Conservation (phyloP, 2,888 invertebrate genomes). For the Tetramorium bicarinatum region DNA sequence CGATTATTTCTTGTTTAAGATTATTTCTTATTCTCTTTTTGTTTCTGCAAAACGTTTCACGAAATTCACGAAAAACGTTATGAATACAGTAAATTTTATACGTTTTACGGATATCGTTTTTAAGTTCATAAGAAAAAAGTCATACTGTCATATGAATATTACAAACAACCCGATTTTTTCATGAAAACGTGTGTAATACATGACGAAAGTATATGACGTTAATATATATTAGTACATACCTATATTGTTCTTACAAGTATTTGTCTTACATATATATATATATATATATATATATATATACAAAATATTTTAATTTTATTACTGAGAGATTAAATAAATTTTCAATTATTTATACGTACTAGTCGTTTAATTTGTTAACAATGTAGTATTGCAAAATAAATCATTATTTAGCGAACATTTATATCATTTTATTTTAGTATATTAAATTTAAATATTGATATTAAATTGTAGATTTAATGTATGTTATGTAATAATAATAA, state of each 20-base stretch:
- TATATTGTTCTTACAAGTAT: conserved; percentile 54
- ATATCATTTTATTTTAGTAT: conserved; percentile 7
- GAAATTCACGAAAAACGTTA: conserved; percentile 73
- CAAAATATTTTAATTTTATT: conserved; percentile 24
- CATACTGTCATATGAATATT: conserved; percentile 51
- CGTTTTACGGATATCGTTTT: conserved; percentile 76
- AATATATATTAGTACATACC: conserved; percentile 67
- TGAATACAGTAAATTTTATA: conserved; percentile 77
- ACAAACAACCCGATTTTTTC: conserved; percentile 56
- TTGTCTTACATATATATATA: conserved; percentile 10
- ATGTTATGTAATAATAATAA: conserved; percentile 11
- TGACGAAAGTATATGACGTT: conserved; percentile 59
- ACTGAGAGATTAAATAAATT: background rate
- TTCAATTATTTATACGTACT: conserved; percentile 1
- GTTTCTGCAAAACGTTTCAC: too few species aligned
- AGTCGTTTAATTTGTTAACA: conserved; percentile 23
- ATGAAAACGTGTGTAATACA: conserved; percentile 57
- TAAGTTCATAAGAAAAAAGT: conserved; percentile 64
- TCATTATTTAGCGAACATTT: background rate
- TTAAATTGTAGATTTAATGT: background rate
- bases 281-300: too few species aligned
- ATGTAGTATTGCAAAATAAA: conserved; percentile 9
- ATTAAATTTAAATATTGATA: background rate
- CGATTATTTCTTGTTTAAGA: conserved; percentile 87
- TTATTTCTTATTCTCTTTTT: conserved; percentile 46